Evolutionary conservation across 2,888 invertebrate genomes (phyloP).

Genomic region (Hydrotaea diabolus): DNA sequence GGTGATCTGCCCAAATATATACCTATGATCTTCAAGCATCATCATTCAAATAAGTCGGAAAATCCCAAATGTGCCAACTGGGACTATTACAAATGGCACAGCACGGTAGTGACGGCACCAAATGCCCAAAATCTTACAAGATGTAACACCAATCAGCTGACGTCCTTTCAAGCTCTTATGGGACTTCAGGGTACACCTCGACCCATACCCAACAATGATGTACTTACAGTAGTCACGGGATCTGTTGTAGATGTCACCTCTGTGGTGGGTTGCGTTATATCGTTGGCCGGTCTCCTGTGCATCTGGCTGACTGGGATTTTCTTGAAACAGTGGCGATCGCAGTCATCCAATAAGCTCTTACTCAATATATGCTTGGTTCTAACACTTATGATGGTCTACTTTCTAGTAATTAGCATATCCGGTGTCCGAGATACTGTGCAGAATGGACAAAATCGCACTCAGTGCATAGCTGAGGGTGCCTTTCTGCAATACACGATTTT

Average conservation of each 20-base stretch:
- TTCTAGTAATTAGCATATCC: conserved; percentile 74
- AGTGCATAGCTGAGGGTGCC: conserved; percentile 84
- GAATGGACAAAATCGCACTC: conserved; percentile 68
- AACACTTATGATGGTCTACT: conserved; percentile 82
- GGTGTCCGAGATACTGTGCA: conserved; percentile 70
- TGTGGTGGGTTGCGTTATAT: conserved; percentile 83
- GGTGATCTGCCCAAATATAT: conserved; percentile 45
- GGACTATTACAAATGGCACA: conserved; percentile 17
- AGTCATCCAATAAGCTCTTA: conserved; percentile 85
- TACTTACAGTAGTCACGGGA: conserved; percentile 76
- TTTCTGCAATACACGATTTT: conserved; percentile 85
- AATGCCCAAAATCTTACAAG: conserved; percentile 12
- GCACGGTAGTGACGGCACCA: background rate
- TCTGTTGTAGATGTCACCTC: conserved; percentile 83
- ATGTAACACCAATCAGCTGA: conserved; percentile 50
- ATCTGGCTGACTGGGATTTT: conserved; percentile 83
- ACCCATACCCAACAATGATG: background rate
- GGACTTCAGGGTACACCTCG: background rate
- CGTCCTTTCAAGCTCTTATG: conserved; percentile 45
- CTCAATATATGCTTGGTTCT: conserved; percentile 85
- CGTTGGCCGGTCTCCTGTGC: conserved; percentile 82
- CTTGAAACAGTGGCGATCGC: conserved; percentile 84
- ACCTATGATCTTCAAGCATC: conserved; percentile 34
- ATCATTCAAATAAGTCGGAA: background rate
- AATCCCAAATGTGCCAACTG: conserved; percentile 48